Conservation (phyloP, 1,140 invertebrate genomes). For the Drosophila parvula region DNA sequence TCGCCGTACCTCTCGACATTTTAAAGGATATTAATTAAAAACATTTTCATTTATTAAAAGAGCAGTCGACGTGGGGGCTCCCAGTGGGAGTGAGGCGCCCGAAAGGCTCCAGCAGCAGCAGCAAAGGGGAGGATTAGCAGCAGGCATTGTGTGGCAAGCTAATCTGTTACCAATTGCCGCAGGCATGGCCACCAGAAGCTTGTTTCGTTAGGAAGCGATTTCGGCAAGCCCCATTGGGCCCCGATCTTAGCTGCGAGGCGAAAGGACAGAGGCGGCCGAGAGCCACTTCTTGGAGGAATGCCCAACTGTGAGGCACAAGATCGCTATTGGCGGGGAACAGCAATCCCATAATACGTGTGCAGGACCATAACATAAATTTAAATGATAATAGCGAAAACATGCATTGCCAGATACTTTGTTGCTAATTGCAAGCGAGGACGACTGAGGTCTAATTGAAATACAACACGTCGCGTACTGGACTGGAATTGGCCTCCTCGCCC, state of each 20-base stretch:
- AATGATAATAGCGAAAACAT: conserved; percentile 79
- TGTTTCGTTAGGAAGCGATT: neutral
- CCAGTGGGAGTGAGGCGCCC: neutral
- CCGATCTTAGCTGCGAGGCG: conserved; percentile 33
- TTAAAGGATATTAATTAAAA: conserved; percentile 81
- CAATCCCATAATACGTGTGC: conserved; percentile 43
- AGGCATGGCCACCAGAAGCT: conserved; percentile 2
- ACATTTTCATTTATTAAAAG: conserved; percentile 78
- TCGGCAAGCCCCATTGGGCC: conserved; percentile 32
- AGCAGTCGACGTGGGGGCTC: conserved; percentile 35
- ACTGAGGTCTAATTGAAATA: conserved; percentile 77
- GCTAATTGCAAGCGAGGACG: conserved; percentile 73
- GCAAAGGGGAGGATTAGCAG: neutral
- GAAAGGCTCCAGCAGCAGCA: neutral
- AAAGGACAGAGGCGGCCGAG: conserved; percentile 4
- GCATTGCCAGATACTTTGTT: conserved; percentile 75
- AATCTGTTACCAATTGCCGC: conserved; percentile 5
- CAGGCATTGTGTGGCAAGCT: conserved; percentile 3
- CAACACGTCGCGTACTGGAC: conserved; percentile 46
- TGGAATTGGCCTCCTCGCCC: conserved; percentile 9
- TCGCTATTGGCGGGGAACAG: conserved; percentile 13
- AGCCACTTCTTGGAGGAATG: conserved; percentile 13
- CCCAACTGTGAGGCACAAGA: conserved; percentile 25
- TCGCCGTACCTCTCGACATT: conserved; percentile 66
- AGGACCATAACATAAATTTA: conserved; percentile 74